Evolutionary conservation across 2,888 invertebrate species (phyloP).

Genomic region (Cerastis rubricosa): DNA sequence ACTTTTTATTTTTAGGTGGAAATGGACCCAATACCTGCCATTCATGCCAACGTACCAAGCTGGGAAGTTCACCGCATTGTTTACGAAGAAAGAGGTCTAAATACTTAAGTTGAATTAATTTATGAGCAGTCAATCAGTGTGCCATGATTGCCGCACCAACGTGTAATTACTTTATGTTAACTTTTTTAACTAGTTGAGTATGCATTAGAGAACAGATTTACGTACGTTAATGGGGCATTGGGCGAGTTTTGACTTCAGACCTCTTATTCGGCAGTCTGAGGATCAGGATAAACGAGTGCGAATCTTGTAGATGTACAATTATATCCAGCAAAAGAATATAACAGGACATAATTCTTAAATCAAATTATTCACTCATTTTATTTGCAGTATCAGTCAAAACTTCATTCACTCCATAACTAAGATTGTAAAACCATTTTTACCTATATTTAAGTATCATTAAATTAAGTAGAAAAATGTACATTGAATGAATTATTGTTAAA

Average conservation of each 20-base stretch:
- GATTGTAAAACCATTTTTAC: neutral
- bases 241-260: neutral
- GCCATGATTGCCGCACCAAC: neutral
- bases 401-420: too few relatives aligned
- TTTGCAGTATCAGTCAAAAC: neutral
- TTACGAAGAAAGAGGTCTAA: slow-evolving; percentile 82
- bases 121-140: neutral
- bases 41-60: slow-evolving; percentile 93
- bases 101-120: slow-evolving; percentile 10
- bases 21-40: slow-evolving; percentile 92
- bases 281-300: neutral
- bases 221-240: neutral
- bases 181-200: neutral
- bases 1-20: slow-evolving; percentile 87
- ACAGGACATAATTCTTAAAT: neutral
- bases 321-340: neutral
- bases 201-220: neutral
- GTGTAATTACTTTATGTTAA: neutral
- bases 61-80: slow-evolving; percentile 84
- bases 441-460: slow-evolving; percentile 3
- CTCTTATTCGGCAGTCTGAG: neutral
- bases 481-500: slow-evolving; percentile 26
- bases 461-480: slow-evolving; percentile 14
- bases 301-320: neutral
- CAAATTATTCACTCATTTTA: neutral